Percentiles rank a stretch among this genome's conserved stretches.
These are phyloP conservation scores for Zapus hudsonius DNA, from an alignment of 2,113 vertebrate genomes.

Conservation along the genomic window DNA sequence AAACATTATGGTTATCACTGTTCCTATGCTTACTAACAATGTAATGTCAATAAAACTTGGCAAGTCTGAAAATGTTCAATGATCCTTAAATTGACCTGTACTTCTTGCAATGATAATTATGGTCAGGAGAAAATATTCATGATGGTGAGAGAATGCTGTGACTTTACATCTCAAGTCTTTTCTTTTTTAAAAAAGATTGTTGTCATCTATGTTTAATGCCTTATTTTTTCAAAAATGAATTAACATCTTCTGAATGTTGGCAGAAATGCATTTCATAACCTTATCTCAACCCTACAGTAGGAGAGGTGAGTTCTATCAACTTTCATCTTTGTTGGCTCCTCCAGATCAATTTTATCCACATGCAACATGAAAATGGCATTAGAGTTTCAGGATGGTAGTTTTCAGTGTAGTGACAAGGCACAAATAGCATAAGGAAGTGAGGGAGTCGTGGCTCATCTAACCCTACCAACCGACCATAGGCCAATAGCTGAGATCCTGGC, in stretches of 20 bases:
- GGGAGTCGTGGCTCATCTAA: too few species aligned
- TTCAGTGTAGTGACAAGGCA: neutral
- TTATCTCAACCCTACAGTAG: neutral
- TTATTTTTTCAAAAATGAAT: neutral
- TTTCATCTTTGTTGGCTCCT: neutral
- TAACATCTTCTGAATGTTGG: constrained; percentile 7
- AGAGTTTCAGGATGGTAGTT: neutral
- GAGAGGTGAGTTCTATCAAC: neutral
- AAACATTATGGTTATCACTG: constrained; percentile 50
- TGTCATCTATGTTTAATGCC: constrained; percentile 23
- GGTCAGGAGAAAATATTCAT: neutral
- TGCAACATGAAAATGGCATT: neutral
- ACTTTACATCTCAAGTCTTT: neutral
- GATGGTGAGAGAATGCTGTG: constrained; percentile 6
- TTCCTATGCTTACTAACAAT: constrained; percentile 41
- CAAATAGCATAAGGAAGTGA: neutral
- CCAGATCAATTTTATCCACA: neutral
- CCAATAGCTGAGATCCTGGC: too few species aligned
- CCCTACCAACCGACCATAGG: neutral
- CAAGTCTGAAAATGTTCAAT: constrained; percentile 51
- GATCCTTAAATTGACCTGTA: neutral
- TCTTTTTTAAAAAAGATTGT: neutral
- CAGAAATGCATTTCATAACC: neutral
- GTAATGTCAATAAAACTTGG: constrained; percentile 4
- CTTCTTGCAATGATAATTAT: constrained; percentile 21